Evolutionary conservation across 30 jellyfish, hydroid and myxozoan species (phyloP), one percentile per base, ranked within the genome.

Genomic region (Pelagia noctiluca): DNA sequence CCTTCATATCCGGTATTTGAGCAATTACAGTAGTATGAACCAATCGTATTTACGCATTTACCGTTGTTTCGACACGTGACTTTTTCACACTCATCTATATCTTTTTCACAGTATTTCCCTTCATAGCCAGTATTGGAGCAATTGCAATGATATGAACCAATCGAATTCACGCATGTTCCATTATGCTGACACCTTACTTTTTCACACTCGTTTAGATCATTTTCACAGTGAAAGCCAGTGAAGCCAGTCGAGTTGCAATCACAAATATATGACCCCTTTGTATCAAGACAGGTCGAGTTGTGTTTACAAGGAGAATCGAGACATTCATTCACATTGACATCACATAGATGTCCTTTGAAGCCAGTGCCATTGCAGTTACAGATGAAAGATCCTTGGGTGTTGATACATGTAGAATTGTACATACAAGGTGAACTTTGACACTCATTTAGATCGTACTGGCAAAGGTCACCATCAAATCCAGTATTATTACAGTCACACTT

Each of bases 1-100:
- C 97, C 97, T 2, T 75, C 29, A 25, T 37, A 90, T 24, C 97
- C 97, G 11, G 90, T 73, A 31, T 54, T 38, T 22, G 46, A 2
- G 57, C 96, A 87, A 68, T 87, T 62, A 25, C 96, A 87, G 2
- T 69, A 23, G 53, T 87, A 87, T n/a, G 90, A 63, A 1, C 97
- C 94, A 38, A 48, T 31, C 50, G 78, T 52, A 62, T 89, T 89
- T 2, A 21, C 7, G 47, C 97, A 89, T 24, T 10, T 0, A 26
- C 87, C 94, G 12, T 82, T 80, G 60, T 66, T 35, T 23, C 76
- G 23, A 53, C 88, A 66, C 1, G 90, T 78, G 52, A 31, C 25
- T 18, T 37, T 21, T n/a, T 13, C 83, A 71, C 97, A 90, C 23
- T 90, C 95, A 66, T 90, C 86, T 21, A 75, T 47, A 71, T 87